Evolutionary conservation across 92 coral and sea anemone genomes (phyloP).

Genomic region (Siderastrea radians): DNA sequence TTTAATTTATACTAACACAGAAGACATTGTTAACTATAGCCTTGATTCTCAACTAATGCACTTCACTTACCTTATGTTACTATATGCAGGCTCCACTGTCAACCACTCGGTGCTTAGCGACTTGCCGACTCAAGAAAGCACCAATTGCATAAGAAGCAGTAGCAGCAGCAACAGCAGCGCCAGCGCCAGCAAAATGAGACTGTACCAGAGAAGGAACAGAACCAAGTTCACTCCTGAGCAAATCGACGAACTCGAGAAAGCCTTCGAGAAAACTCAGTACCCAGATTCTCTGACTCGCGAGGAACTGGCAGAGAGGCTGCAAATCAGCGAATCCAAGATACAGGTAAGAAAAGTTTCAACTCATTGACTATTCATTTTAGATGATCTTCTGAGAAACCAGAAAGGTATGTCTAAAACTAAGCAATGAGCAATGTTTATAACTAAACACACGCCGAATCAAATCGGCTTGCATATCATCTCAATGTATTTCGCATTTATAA

Average conservation of each 20-base stretch:
- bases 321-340: constrained; percentile 83
- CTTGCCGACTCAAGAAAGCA: constrained; percentile 16
- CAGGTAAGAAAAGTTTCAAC: constrained; percentile 57
- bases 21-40: not conserved
- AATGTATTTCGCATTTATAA: no score
- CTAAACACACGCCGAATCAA: no score
- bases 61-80: not conserved
- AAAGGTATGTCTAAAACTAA: no score
- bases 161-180: not conserved
- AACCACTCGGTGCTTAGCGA: constrained; percentile 33
- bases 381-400: not conserved
- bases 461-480: no score
- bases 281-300: constrained; percentile 89
- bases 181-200: constrained; percentile 29
- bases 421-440: no score
- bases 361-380: not conserved
- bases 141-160: constrained; percentile 8
- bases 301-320: constrained; percentile 81
- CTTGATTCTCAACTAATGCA: not conserved
- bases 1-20: no score
- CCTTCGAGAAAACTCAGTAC: constrained; percentile 82
- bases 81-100: constrained; percentile 18
- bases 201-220: constrained; percentile 89
- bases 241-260: constrained; percentile 82
- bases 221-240: constrained; percentile 86